Evolutionary conservation across 2,888 invertebrate species (phyloP).

Genomic region (Caenorhabditis angaria): DNA sequence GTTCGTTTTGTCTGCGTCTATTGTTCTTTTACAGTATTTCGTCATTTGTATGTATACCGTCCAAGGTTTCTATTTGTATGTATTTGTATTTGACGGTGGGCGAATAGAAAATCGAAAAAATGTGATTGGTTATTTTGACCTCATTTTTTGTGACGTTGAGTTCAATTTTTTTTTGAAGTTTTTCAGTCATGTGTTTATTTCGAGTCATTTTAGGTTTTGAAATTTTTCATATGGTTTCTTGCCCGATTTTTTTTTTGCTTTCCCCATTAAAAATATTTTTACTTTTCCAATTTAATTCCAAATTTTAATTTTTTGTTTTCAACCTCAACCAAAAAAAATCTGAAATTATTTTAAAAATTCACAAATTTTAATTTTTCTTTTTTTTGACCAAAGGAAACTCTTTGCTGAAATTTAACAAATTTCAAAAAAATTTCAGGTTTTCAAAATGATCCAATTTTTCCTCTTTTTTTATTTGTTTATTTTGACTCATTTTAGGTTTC

Average conservation of each 20-base stretch:
- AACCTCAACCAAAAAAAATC: too few relatives aligned
- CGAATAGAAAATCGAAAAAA: not conserved
- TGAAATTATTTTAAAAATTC: too few relatives aligned
- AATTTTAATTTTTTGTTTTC: too few relatives aligned
- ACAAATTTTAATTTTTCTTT: too few relatives aligned
- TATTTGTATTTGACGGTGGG: not conserved
- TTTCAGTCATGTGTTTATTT: not conserved
- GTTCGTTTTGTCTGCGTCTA: not conserved
- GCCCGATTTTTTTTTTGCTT: not conserved
- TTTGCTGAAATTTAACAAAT: not conserved
- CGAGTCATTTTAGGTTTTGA: not conserved
- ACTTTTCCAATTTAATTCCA: too few relatives aligned
- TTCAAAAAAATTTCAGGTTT: not conserved
- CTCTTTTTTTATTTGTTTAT: too few relatives aligned
- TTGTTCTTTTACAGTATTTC: not conserved
- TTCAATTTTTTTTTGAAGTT: not conserved
- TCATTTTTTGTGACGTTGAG: not conserved
- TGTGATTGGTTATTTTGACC: not conserved
- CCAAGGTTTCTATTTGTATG: constrained; percentile 4
- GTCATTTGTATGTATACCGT: not conserved
- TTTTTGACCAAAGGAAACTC: not conserved
- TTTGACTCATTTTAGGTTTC: too few relatives aligned
- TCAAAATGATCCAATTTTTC: not conserved
- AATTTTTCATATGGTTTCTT: too few relatives aligned
- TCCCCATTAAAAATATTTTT: too few relatives aligned